These are phyloP conservation scores for Origma solitaria DNA, from an alignment of 2,113 vertebrate species.

Conservation along the genomic window DNA sequence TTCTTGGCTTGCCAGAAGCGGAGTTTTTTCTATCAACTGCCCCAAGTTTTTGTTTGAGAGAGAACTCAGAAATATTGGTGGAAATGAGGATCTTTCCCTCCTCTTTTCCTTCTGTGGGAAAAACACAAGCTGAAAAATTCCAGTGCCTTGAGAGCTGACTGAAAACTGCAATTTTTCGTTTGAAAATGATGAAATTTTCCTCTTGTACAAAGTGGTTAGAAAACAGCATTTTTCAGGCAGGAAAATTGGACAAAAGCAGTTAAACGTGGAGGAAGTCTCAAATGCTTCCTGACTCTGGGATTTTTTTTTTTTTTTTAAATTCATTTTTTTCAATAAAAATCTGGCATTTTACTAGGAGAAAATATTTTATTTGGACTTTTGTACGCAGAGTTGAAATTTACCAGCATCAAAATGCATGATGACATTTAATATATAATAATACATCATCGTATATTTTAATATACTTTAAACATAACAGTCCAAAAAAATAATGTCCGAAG, in stretches of 20 bases:
- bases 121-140: not conserved
- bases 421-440: not conserved
- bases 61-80: not conserved
- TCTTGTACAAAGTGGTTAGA: not conserved
- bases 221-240: not conserved
- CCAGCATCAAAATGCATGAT: not conserved
- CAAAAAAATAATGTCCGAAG: not conserved
- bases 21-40: not conserved
- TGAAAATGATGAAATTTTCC: not conserved
- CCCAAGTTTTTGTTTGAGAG: not conserved
- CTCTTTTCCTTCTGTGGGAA: not conserved
- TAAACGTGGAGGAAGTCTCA: not conserved
- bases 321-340: not conserved
- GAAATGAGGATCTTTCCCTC: not conserved
- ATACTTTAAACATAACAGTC: not conserved
- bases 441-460: not conserved
- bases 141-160: not conserved
- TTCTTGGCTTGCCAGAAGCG: not conserved
- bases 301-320: not conserved
- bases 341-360: not conserved
- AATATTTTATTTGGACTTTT: constrained; percentile 5
- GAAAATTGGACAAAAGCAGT: not conserved
- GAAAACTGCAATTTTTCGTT: not conserved
- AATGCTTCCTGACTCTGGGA: not conserved
- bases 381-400: not conserved